phyloP scores from a whole-genome alignment of 2,797 vertebrate genomes.

The Gymnoscopelus braueri region DNA sequence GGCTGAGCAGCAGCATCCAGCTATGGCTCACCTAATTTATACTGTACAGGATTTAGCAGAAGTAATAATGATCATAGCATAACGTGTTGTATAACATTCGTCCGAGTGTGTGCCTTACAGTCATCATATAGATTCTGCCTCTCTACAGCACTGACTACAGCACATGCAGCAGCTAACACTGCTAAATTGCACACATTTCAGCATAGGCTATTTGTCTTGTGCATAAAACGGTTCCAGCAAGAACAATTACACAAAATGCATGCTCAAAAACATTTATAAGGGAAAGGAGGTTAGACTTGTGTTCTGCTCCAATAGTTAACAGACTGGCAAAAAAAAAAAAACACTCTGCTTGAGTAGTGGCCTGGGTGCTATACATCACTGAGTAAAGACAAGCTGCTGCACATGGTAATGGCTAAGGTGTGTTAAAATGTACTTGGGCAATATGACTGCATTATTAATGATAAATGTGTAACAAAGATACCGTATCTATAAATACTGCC shows the following conservation, averaged over 20 bases:
- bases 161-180: conserved; percentile 24
- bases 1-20: conserved; percentile 59
- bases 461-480: conserved; percentile 44
- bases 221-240: too few species aligned
- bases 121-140: neutral
- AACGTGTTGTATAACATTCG: conserved; percentile 61
- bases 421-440: conserved; percentile 45
- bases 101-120: conserved; percentile 31
- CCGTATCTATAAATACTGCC: conserved; percentile 21
- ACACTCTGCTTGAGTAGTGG: neutral
- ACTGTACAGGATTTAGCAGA: conserved; percentile 65
- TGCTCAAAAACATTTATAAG: too few species aligned
- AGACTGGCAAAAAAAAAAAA: too few species aligned
- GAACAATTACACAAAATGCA: too few species aligned
- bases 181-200: neutral
- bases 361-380: neutral
- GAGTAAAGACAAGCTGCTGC: neutral
- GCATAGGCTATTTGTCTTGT: too few species aligned
- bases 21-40: conserved; percentile 67
- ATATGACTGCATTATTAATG: conserved; percentile 56
- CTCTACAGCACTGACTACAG: conserved; percentile 5
- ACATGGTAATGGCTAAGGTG: conserved; percentile 32
- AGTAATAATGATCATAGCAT: conserved; percentile 51
- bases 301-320: too few species aligned
- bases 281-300: too few species aligned